Evolutionary conservation across 2,888 invertebrate species (phyloP).

Genomic region (Sepiola atlantica): DNA sequence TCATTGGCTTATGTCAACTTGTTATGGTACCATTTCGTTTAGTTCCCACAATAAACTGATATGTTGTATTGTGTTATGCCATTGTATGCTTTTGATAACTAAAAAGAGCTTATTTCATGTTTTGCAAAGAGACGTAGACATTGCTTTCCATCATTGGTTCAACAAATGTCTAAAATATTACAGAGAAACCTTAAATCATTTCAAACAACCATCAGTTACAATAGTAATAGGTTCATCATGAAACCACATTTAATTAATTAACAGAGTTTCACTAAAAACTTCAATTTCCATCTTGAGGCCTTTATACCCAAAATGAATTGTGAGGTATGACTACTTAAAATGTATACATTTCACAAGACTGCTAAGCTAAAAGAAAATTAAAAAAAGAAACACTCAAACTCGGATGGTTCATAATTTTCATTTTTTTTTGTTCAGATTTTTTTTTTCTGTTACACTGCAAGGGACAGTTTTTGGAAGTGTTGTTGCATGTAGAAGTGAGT

Average conservation of each 20-base stretch:
- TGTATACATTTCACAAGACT: not conserved
- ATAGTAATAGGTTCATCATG: not conserved
- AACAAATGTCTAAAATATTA: not conserved
- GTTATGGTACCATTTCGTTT: not conserved
- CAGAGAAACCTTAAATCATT: not conserved
- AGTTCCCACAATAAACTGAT: not conserved
- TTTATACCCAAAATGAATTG: not conserved
- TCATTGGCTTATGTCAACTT: not conserved
- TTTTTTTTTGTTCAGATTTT: not conserved
- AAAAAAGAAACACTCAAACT: not conserved
- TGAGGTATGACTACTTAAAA: not conserved
- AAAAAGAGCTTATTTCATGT: slow-evolving; percentile 19
- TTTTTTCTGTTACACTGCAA: not conserved
- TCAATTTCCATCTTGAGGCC: not conserved
- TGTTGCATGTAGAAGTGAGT: not conserved
- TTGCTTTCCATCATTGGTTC: not conserved
- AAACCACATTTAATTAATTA: slow-evolving; percentile 21
- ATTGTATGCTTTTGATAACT: not conserved
- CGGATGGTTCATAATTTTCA: not conserved
- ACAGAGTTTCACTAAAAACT: not conserved
- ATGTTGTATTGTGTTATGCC: not conserved
- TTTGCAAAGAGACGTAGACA: slow-evolving; percentile 1
- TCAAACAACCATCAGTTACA: not conserved
- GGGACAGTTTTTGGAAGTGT: not conserved
- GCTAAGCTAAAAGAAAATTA: not conserved